These are phyloP conservation scores for Geococcyx californianus DNA, from an alignment of 2,113 vertebrate genomes.

Conservation along the genomic window DNA sequence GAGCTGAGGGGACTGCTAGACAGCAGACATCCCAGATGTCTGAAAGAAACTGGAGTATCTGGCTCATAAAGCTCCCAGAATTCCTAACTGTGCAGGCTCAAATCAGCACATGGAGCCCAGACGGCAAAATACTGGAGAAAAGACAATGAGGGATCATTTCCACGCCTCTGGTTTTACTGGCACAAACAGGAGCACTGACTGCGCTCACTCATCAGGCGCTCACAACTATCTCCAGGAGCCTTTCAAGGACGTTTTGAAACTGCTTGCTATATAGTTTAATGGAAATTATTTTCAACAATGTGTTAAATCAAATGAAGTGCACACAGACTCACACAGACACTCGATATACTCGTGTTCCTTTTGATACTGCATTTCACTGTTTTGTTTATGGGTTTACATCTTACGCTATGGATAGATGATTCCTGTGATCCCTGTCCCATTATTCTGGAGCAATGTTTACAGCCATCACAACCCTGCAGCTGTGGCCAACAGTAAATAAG, in stretches of 20 bases:
- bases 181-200: not conserved
- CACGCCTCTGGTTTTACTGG: not conserved
- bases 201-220: not conserved
- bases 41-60: not conserved
- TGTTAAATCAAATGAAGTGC: accelerated
- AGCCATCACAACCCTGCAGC: not conserved
- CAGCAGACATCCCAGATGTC: not conserved
- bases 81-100: not conserved
- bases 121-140: not conserved
- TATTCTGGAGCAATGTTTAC: not conserved
- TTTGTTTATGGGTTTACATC: not conserved
- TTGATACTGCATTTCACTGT: accelerated
- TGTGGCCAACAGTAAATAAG: not conserved
- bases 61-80: accelerated
- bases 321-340: not conserved
- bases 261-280: not conserved
- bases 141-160: accelerated
- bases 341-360: not conserved
- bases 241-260: not conserved
- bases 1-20: not conserved
- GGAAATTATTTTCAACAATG: not conserved
- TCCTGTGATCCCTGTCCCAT: not conserved
- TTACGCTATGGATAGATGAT: not conserved
- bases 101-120: not conserved
- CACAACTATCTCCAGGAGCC: not conserved